These are phyloP conservation scores for Rotaria magnacalcarata DNA, from an alignment of 2,888 invertebrate species.

Conservation along the genomic window DNA sequence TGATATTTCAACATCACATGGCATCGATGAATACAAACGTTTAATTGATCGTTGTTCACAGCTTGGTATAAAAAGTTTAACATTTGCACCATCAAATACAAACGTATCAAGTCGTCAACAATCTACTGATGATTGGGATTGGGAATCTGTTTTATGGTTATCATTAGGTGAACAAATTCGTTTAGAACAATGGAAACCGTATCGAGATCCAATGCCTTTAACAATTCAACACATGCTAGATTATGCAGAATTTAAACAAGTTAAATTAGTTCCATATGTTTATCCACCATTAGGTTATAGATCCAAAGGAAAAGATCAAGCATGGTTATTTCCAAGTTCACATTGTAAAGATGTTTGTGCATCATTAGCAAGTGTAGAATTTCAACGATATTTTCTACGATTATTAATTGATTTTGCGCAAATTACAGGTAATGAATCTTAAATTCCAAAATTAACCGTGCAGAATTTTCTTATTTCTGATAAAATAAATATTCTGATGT, in stretches of 20 bases:
- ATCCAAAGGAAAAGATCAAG: not conserved
- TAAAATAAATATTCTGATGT: no score
- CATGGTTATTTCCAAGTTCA: not conserved
- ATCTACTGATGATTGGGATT: not conserved
- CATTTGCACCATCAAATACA: not conserved
- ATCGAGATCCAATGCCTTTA: not conserved
- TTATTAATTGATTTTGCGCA: not conserved
- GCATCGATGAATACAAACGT: not conserved
- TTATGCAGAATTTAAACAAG: not conserved
- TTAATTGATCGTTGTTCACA: not conserved
- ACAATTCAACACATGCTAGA: not conserved
- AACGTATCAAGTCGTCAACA: not conserved
- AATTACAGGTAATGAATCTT: not conserved
- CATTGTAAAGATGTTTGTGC: not conserved
- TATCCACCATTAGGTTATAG: not conserved
- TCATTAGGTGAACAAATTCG: not conserved
- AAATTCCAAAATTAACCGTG: no score
- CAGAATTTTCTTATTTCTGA: no score
- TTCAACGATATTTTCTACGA: not conserved
- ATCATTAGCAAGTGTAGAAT: not conserved
- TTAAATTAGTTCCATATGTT: not conserved
- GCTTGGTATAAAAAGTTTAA: not conserved
- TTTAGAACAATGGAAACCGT: constrained; percentile 10
- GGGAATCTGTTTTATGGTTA: not conserved
- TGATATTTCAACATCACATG: not conserved